A percentile compares a stretch with the other conserved stretches of the same genome.
Evolutionary conservation across 1,140 invertebrate species (phyloP).

Genomic region (Diorhabda elongata): DNA sequence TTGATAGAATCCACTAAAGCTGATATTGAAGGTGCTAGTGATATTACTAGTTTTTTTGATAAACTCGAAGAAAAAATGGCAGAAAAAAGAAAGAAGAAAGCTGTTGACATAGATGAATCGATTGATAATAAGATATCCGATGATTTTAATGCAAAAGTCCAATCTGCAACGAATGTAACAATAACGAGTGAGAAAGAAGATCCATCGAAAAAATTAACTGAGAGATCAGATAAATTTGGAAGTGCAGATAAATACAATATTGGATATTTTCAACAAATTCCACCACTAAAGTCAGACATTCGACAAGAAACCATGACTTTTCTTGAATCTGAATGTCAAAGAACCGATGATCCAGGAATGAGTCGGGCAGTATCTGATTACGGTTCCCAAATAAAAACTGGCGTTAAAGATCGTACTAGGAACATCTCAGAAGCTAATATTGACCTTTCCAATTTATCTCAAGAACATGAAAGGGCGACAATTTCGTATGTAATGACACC

Average conservation of each 20-base stretch:
- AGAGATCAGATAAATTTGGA: background rate
- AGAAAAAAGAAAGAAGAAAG: constrained; percentile 6
- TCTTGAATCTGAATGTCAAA: constrained; percentile 21
- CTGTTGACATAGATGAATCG: constrained; percentile 11
- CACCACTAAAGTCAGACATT: constrained; percentile 9
- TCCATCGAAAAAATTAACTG: background rate
- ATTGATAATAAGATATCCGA: background rate
- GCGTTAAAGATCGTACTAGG: background rate
- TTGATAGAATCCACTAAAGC: background rate
- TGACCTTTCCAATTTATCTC: constrained; percentile 32
- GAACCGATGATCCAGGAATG: constrained; percentile 13
- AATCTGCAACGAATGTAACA: constrained; percentile 1
- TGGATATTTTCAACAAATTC: background rate
- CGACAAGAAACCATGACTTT: constrained; percentile 27
- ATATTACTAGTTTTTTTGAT: constrained; percentile 16
- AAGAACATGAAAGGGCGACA: constrained; percentile 5
- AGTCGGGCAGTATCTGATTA: constrained; percentile 31
- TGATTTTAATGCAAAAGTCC: background rate
- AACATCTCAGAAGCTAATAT: constrained; percentile 34
- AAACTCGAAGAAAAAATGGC: constrained; percentile 19
- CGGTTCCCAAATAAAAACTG: constrained; percentile 20
- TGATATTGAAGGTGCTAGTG: background rate
- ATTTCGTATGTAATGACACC: constrained; percentile 37
- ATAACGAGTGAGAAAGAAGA: background rate
- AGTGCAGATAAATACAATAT: background rate